A percentile compares a stretch with the other conserved stretches of the same genome.
These are phyloP conservation scores for Leptinotarsa undecemlineata DNA, from an alignment of 1,140 invertebrate species.

Conservation along the genomic window DNA sequence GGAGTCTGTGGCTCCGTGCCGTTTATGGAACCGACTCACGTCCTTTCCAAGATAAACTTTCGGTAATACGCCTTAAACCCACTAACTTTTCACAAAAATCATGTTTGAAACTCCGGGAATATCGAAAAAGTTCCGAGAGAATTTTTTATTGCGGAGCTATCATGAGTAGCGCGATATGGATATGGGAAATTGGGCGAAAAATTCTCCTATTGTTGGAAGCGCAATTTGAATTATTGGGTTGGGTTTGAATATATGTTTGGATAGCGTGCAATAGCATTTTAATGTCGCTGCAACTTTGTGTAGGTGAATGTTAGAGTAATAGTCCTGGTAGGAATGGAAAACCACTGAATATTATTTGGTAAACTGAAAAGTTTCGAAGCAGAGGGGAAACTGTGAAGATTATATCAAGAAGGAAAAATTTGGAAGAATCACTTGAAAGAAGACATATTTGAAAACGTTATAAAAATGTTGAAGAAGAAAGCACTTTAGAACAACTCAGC, in stretches of 20 bases:
- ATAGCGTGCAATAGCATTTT: neutral
- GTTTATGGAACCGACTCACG: neutral
- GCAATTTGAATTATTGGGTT: neutral
- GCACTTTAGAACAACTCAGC: no score
- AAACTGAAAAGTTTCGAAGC: no score
- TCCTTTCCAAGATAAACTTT: neutral
- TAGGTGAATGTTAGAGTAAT: no score
- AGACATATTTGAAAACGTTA: no score
- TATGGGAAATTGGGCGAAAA: neutral
- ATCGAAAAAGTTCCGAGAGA: slow-evolving; percentile 1
- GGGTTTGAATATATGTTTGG: neutral
- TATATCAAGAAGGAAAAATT: no score
- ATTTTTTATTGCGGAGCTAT: neutral
- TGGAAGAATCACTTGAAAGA: no score
- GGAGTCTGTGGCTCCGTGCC: neutral
- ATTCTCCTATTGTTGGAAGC: neutral
- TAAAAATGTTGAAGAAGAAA: no score
- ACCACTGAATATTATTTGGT: no score
- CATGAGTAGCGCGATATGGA: slow-evolving; percentile 5
- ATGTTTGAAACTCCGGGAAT: slow-evolving; percentile 3
- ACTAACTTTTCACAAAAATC: slow-evolving; percentile 8
- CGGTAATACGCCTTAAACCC: slow-evolving; percentile 1
- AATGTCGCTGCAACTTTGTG: neutral
- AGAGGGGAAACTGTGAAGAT: no score
- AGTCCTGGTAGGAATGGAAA: no score